Percentiles rank a stretch among this genome's conserved stretches.
phyloP scores from a whole-genome alignment of 2,113 vertebrate species.

The Chionis minor region DNA sequence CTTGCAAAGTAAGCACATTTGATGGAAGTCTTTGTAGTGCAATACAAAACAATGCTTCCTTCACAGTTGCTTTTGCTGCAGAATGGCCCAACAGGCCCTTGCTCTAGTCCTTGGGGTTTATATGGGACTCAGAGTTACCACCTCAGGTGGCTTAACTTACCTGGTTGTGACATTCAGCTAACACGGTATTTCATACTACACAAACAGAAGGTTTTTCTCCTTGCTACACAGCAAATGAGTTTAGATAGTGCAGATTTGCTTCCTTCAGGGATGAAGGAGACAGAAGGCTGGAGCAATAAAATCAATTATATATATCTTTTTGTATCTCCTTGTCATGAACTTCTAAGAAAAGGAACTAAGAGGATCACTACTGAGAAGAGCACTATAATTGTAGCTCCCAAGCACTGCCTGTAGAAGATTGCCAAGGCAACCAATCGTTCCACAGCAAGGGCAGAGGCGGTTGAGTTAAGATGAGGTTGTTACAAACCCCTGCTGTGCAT shows the following conservation, averaged over 20 bases:
- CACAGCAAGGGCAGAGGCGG: slow-evolving; percentile 61
- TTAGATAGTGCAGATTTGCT: slow-evolving; percentile 8
- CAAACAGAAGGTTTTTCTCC: slow-evolving; percentile 19
- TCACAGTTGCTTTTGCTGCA: neutral
- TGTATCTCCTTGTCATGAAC: slow-evolving; percentile 68
- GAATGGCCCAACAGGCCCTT: neutral
- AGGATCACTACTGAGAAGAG: slow-evolving; percentile 74
- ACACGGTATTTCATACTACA: neutral
- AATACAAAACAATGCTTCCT: neutral
- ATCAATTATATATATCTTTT: slow-evolving; percentile 69
- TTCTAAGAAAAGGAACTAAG: slow-evolving; percentile 72
- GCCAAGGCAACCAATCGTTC: slow-evolving; percentile 75
- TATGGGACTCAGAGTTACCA: neutral
- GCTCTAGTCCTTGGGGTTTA: neutral
- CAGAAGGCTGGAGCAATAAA: slow-evolving; percentile 53
- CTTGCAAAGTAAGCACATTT: neutral
- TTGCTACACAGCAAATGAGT: slow-evolving; percentile 15
- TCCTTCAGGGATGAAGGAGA: neutral
- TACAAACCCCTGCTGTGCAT: slow-evolving; percentile 62
- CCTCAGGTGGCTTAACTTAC: neutral
- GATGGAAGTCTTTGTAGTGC: neutral
- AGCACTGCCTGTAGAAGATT: slow-evolving; percentile 48
- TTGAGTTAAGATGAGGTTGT: slow-evolving; percentile 65
- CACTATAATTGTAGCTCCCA: slow-evolving; percentile 70
- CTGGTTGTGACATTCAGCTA: neutral